Evolutionary conservation across 2,888 invertebrate genomes (phyloP).

Genomic region (Drosophila hawaiiensis): DNA sequence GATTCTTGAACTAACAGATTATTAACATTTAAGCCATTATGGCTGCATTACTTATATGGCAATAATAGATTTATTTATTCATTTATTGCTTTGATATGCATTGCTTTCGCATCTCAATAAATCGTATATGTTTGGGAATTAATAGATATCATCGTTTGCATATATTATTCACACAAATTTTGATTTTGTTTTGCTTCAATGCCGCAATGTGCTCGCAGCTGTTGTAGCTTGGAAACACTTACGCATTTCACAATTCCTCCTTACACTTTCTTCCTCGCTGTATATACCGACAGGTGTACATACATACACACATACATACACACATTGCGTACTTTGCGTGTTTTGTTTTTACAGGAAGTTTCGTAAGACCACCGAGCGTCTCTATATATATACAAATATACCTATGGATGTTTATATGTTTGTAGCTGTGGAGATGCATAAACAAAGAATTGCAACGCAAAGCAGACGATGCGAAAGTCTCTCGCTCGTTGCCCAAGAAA

Average conservation of each 20-base stretch:
- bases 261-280: slow-evolving; percentile 21
- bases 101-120: not conserved
- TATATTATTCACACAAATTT: slow-evolving; percentile 14
- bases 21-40: not conserved
- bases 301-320: slow-evolving; percentile 1
- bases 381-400: slow-evolving; percentile 12
- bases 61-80: not conserved
- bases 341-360: slow-evolving; percentile 72
- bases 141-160: slow-evolving; percentile 9
- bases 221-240: slow-evolving; percentile 44
- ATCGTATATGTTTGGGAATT: not conserved
- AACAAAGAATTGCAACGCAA: slow-evolving; percentile 72
- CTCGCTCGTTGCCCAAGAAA: slow-evolving; percentile 32
- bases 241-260: slow-evolving; percentile 47
- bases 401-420: slow-evolving; percentile 9
- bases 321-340: slow-evolving; percentile 21
- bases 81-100: not conserved
- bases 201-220: slow-evolving; percentile 46
- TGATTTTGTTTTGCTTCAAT: slow-evolving; percentile 30
- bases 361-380: slow-evolving; percentile 68
- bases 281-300: slow-evolving; percentile 5
- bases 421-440: slow-evolving; percentile 54
- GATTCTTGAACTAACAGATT: not conserved
- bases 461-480: slow-evolving; percentile 25
- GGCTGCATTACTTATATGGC: not conserved